These are phyloP conservation scores for Trypoxylus dichotomus DNA, from an alignment of 1,140 invertebrate species.

Conservation along the genomic window DNA sequence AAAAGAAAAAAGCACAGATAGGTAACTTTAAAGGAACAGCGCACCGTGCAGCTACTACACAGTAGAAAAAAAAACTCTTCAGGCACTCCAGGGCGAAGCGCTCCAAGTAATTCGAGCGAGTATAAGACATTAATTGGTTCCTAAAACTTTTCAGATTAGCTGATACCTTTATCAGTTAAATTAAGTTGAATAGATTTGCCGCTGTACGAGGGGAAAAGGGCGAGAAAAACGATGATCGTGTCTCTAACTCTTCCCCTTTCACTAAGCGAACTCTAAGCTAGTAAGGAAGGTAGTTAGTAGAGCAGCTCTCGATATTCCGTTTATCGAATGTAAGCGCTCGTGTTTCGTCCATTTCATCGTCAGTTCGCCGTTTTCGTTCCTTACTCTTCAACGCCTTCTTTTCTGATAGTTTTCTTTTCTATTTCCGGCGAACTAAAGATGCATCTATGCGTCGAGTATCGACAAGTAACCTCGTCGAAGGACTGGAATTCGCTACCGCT, in stretches of 20 bases:
- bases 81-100: background rate
- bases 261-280: background rate
- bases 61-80: background rate
- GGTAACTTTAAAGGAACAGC: background rate
- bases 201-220: background rate
- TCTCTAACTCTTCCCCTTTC: background rate
- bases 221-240: background rate
- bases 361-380: background rate
- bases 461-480: too few species aligned
- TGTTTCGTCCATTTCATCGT: constrained; percentile 14
- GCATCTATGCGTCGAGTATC: too few species aligned
- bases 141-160: constrained; percentile 22
- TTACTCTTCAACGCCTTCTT: background rate
- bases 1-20: background rate
- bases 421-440: background rate
- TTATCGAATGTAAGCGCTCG: constrained; percentile 7
- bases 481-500: too few species aligned
- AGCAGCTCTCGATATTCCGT: background rate
- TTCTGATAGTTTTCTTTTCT: too few species aligned
- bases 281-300: constrained; percentile 1
- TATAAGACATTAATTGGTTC: constrained; percentile 23
- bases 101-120: constrained; percentile 10
- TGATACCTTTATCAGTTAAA: constrained; percentile 24
- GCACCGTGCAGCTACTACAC: background rate
- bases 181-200: constrained; percentile 9